Conservation (phyloP, 2,113 vertebrate species). For the Orthochromis malagaraziensis region DNA sequence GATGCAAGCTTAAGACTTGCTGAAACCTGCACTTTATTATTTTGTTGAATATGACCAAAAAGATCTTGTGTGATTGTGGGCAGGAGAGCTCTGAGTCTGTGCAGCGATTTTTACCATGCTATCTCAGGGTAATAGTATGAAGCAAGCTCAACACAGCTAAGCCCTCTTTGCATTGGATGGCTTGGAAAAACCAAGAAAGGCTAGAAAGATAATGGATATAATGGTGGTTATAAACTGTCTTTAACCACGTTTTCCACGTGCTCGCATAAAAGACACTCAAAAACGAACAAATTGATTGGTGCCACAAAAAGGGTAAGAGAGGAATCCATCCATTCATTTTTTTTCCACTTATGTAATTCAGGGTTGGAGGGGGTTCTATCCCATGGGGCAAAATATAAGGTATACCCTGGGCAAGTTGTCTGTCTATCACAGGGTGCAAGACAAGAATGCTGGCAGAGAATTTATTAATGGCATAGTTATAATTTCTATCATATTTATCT, state of each 20-base stretch:
- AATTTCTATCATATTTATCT: not conserved
- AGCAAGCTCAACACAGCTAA: not conserved
- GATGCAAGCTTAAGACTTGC: not conserved
- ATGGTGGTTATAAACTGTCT: not conserved
- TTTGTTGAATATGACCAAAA: not conserved
- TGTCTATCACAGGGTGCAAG: not conserved
- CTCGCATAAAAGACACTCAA: not conserved
- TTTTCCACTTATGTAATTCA: not conserved
- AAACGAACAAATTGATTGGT: not conserved
- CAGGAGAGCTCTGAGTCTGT: not conserved
- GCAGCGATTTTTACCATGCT: not conserved
- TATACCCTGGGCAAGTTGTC: not conserved
- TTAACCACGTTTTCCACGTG: not conserved
- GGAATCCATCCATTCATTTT: not conserved
- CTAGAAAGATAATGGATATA: not conserved
- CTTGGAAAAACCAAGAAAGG: not conserved
- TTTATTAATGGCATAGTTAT: not conserved
- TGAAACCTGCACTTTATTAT: not conserved
- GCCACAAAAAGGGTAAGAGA: not conserved
- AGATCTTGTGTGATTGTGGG: not conserved
- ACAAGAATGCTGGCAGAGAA: not conserved
- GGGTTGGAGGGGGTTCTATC: not conserved
- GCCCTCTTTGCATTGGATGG: not conserved
- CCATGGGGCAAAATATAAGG: not conserved
- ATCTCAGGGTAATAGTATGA: not conserved